phyloP scores from a whole-genome alignment of 2,888 invertebrate species.

The Danaus chrysippus region DNA sequence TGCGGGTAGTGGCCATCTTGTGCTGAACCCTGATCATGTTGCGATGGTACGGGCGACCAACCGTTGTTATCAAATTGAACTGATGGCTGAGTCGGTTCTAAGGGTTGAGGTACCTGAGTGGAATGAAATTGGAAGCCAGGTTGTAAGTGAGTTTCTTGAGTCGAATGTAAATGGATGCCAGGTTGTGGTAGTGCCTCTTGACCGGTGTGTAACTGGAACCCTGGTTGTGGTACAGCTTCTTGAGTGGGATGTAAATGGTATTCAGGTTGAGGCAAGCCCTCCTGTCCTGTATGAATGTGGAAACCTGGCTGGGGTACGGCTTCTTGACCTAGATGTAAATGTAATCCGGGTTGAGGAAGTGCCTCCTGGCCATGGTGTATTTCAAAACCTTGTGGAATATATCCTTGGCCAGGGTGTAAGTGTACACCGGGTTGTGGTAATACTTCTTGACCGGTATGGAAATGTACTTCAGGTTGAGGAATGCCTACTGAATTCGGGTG shows the following conservation, averaged over 20 bases:
- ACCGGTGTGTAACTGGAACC: conserved; percentile 35
- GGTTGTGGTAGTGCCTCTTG: conserved; percentile 36
- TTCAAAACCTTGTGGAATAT: conserved; percentile 32
- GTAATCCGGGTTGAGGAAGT: conserved; percentile 18
- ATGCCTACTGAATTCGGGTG: conserved; percentile 39
- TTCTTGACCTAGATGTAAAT: conserved; percentile 21
- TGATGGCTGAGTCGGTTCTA: conserved; percentile 38
- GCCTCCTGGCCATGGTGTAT: conserved; percentile 17
- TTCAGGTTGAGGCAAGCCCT: conserved; percentile 35
- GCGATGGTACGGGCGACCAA: conserved; percentile 65
- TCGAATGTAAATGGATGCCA: conserved; percentile 40
- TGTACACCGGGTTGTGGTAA: conserved; percentile 19
- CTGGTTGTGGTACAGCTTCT: conserved; percentile 37
- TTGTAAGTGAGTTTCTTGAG: conserved; percentile 33
- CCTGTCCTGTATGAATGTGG: conserved; percentile 32
- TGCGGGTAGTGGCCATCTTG: conserved; percentile 46
- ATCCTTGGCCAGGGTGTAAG: conserved; percentile 16
- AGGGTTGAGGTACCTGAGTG: conserved; percentile 36
- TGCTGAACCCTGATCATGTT: conserved; percentile 44
- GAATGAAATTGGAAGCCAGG: conserved; percentile 40
- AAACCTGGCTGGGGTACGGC: conserved; percentile 18
- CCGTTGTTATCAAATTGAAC: conserved; percentile 59
- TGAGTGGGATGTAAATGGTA: conserved; percentile 26
- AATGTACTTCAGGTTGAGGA: conserved; percentile 19
- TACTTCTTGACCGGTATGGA: conserved; percentile 18